Evolutionary conservation across 2,888 invertebrate species (phyloP).

Genomic region (Pediacus dermestoides): DNA sequence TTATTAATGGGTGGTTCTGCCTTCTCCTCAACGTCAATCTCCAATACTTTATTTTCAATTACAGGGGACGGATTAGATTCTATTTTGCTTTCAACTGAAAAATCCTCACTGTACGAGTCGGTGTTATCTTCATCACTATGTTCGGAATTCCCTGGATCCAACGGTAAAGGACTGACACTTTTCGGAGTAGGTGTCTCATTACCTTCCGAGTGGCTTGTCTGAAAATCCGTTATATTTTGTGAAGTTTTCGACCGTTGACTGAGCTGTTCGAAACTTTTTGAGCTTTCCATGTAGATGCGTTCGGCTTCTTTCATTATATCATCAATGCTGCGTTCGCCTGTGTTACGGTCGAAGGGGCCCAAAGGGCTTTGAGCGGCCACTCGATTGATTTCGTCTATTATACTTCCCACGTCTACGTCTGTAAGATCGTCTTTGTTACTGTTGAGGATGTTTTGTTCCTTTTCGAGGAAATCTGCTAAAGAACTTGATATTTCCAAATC

Average conservation of each 20-base stretch:
- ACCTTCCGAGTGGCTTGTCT: conserved; percentile 33
- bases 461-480: conserved; percentile 44
- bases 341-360: conserved; percentile 47
- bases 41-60: conserved; percentile 2
- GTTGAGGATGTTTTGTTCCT: conserved; percentile 36
- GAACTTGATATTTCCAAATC: conserved; percentile 40
- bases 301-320: conserved; percentile 60
- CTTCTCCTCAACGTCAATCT: neutral
- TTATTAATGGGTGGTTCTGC: too few species aligned
- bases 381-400: conserved; percentile 67
- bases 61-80: conserved; percentile 26
- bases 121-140: conserved; percentile 28
- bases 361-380: conserved; percentile 48
- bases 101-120: conserved; percentile 43
- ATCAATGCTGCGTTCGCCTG: conserved; percentile 55
- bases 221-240: conserved; percentile 43
- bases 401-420: conserved; percentile 63
- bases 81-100: conserved; percentile 38
- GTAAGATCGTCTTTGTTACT: conserved; percentile 37
- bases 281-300: conserved; percentile 50
- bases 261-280: conserved; percentile 49
- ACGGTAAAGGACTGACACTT: conserved; percentile 45
- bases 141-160: conserved; percentile 30
- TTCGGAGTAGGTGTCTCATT: conserved; percentile 45
- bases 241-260: conserved; percentile 47